Evolutionary conservation across 2,797 vertebrate species (phyloP).

Genomic region (Coregonus ussuriensis): DNA sequence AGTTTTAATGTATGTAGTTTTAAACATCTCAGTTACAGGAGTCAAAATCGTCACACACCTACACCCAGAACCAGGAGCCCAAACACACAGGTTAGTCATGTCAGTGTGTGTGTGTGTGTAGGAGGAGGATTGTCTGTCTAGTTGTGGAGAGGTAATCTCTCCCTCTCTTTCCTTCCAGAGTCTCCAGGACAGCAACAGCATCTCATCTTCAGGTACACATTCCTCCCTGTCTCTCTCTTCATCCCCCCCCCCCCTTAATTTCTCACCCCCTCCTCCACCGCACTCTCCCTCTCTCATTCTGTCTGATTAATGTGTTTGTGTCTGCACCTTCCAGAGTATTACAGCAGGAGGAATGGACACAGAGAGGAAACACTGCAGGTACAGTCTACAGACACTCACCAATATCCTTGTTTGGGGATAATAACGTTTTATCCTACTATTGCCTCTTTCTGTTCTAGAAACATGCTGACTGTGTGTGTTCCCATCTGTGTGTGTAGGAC

Average conservation of each 20-base stretch:
- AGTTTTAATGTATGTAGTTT: not conserved
- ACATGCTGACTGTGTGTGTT: not conserved
- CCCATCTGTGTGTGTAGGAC: conserved; percentile 37
- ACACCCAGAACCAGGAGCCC: conserved; percentile 31
- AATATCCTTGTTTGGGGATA: not conserved
- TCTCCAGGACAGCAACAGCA: conserved; percentile 23
- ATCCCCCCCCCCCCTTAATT: not conserved
- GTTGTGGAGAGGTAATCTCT: not conserved
- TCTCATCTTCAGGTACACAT: conserved; percentile 54
- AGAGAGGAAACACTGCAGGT: conserved; percentile 46
- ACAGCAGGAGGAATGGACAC: conserved; percentile 57
- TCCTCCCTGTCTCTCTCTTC: not conserved
- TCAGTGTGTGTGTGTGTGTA: conserved; percentile 17
- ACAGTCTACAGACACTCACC: conserved; percentile 6
- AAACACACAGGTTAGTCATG: conserved; percentile 41
- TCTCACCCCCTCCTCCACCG: not conserved
- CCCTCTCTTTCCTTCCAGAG: conserved; percentile 36
- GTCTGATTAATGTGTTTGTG: not conserved
- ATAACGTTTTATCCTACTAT: not conserved
- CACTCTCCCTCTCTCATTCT: not conserved
- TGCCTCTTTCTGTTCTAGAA: conserved; percentile 7
- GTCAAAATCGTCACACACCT: conserved; percentile 28
- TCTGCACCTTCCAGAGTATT: conserved; percentile 43
- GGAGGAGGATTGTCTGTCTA: conserved; percentile 3
- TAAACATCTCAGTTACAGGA: conserved; percentile 46